phyloP scores from a whole-genome alignment of 2,797 vertebrate species.

The Pterois miles region DNA sequence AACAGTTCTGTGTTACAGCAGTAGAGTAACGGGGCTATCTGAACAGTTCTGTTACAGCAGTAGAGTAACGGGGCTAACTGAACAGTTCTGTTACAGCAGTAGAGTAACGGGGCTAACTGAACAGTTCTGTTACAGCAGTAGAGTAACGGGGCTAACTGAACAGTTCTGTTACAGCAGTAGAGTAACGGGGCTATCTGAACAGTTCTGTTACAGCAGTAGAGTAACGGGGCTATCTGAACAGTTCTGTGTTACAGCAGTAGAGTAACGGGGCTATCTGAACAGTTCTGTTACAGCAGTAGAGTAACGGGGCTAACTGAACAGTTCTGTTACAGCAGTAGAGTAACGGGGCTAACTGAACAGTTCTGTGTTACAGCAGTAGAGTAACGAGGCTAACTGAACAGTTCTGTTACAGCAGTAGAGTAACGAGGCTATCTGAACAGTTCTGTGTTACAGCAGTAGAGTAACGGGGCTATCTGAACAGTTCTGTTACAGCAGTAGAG shows the following conservation, averaged over 20 bases:
- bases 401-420: not conserved
- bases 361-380: not conserved
- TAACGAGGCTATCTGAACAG: constrained; percentile 76
- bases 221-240: constrained; percentile 76
- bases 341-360: constrained; percentile 68
- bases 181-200: constrained; percentile 76
- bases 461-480: constrained; percentile 76
- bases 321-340: not conserved
- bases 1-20: not conserved
- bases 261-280: constrained; percentile 76
- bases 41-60: not conserved
- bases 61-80: constrained; percentile 67
- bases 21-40: constrained; percentile 75
- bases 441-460: not conserved
- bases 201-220: not conserved
- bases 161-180: not conserved
- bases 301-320: constrained; percentile 68
- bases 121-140: not conserved
- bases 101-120: constrained; percentile 67
- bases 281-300: not conserved
- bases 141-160: constrained; percentile 67
- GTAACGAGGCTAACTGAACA: constrained; percentile 68
- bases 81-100: not conserved
- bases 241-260: not conserved
- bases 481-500: not conserved